Base-by-base conservation (phyloP, 2,888 invertebrate species). In the Cheiracanthium punctorium region DNA sequence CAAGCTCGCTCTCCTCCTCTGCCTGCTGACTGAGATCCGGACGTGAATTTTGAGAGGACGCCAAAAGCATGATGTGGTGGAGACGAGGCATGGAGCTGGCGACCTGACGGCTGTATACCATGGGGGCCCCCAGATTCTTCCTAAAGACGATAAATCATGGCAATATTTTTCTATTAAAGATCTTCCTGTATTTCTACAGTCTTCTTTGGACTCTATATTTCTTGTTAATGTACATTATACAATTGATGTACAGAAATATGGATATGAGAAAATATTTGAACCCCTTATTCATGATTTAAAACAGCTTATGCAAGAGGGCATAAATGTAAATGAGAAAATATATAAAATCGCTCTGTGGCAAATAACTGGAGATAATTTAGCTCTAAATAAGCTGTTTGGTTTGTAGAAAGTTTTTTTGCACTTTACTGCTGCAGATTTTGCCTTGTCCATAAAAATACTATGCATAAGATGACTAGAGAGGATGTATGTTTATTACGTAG, bases 121-220 rank as follows among this genome's bases (percentile, higher is more conserved):
- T n/a, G n/a, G n/a, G n/a, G n/a, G n/a, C n/a, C n/a, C n/a, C n/a
- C n/a, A n/a, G n/a, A n/a, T n/a, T n/a, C n/a, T n/a, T n/a, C n/a
- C n/a, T n/a, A n/a, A n/a, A n/a, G n/a, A n/a, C n/a, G n/a, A n/a
- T n/a, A n/a, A n/a, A n/a, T n/a, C n/a, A n/a, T n/a, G n/a, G n/a
- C n/a, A n/a, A n/a, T n/a, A n/a, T 52, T 74, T 74, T 24, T 17
- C 74, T 28, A 74, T 74, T 52, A 74, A 74, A 74, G 74, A 74
- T 52, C 29, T 74, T 29, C 74, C 74, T 14, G 52, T 52, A 28
- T 74, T 30, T 32, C 58, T 74, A 7, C 74, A n/a, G n/a, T n/a
- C n/a, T n/a, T n/a, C n/a, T n/a, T n/a, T n/a, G n/a, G n/a, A n/a
- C n/a, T n/a, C n/a, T 1, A 74, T 74, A 48, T 74, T 20, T 28